A percentile compares a stretch with the other conserved stretches of the same genome.
Conservation (phyloP, 1,140 invertebrate genomes). For the Micrasema longulum region DNA sequence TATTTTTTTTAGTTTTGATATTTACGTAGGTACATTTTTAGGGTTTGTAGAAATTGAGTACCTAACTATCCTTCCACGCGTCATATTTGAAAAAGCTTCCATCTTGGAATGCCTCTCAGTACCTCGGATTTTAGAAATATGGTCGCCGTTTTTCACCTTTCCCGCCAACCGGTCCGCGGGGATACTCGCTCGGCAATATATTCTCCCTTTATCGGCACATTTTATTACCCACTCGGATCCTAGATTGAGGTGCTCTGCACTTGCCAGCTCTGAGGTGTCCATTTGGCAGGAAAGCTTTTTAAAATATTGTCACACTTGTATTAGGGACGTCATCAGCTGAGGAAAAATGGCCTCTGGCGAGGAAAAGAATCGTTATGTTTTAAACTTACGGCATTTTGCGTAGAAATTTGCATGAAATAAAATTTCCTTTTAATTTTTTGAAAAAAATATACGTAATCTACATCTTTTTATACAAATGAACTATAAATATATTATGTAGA, state of each 20-base stretch:
- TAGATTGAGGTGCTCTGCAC: slow-evolving; percentile 34
- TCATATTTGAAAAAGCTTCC: slow-evolving; percentile 31
- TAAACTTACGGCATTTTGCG: slow-evolving; percentile 5
- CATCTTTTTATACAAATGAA: too few species aligned
- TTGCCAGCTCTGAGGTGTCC: slow-evolving; percentile 35
- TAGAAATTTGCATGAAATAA: slow-evolving; percentile 7
- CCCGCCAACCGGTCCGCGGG: slow-evolving; percentile 44
- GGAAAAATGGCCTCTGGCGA: slow-evolving; percentile 26
- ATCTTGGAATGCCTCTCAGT: slow-evolving; percentile 23
- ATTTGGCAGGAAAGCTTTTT: slow-evolving; percentile 38
- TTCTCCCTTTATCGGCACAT: slow-evolving; percentile 49
- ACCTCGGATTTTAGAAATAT: slow-evolving; percentile 48
- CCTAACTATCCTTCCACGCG: slow-evolving; percentile 6
- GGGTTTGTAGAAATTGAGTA: too few species aligned
- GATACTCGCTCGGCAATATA: slow-evolving; percentile 39
- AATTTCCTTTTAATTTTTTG: too few species aligned
- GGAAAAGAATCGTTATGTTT: neutral
- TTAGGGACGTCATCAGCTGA: slow-evolving; percentile 29
- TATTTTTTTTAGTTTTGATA: too few species aligned
- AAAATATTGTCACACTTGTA: slow-evolving; percentile 38
- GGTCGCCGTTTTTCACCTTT: slow-evolving; percentile 46
- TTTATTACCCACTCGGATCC: slow-evolving; percentile 50
- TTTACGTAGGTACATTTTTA: too few species aligned
- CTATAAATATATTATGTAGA: too few species aligned
- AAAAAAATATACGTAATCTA: too few species aligned